phyloP scores from a whole-genome alignment of 1,140 invertebrate species.

The Helicoverpa zea region DNA sequence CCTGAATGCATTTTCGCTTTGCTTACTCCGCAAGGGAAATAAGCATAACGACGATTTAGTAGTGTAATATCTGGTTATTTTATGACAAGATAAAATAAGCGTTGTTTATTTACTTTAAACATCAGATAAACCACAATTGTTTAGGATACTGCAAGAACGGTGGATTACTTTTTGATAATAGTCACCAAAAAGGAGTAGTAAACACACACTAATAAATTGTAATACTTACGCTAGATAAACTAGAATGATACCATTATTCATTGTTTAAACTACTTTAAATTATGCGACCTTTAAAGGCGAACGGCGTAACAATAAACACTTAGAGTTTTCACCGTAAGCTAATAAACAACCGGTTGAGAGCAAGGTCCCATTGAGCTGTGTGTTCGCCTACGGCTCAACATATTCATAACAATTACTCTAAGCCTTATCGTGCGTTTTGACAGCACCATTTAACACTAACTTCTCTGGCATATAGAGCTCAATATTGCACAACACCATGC shows the following conservation, averaged over 20 bases:
- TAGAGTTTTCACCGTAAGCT: constrained; percentile 30
- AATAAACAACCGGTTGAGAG: constrained; percentile 38
- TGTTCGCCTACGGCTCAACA: neutral
- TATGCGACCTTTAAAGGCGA: constrained; percentile 55
- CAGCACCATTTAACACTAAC: neutral
- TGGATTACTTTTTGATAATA: neutral
- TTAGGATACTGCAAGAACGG: neutral
- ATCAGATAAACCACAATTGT: constrained; percentile 4
- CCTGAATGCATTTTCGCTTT: constrained; percentile 38
- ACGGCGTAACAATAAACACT: constrained; percentile 44
- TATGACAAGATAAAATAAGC: constrained; percentile 36
- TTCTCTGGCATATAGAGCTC: neutral
- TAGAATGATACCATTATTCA: constrained; percentile 18
- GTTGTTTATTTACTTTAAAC: constrained; percentile 16
- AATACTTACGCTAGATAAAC: neutral
- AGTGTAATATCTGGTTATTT: constrained; percentile 37
- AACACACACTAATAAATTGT: neutral
- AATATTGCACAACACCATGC: constrained; percentile 2
- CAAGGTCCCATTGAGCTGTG: constrained; percentile 37
- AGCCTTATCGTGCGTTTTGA: constrained; percentile 9
- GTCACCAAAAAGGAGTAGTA: neutral
- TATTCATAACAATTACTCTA: constrained; percentile 39
- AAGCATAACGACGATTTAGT: constrained; percentile 42
- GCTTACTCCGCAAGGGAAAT: constrained; percentile 40
- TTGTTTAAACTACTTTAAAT: constrained; percentile 21